Base-by-base conservation (phyloP, 1,140 invertebrate genomes). In the Anadara kagoshimensis region DNA sequence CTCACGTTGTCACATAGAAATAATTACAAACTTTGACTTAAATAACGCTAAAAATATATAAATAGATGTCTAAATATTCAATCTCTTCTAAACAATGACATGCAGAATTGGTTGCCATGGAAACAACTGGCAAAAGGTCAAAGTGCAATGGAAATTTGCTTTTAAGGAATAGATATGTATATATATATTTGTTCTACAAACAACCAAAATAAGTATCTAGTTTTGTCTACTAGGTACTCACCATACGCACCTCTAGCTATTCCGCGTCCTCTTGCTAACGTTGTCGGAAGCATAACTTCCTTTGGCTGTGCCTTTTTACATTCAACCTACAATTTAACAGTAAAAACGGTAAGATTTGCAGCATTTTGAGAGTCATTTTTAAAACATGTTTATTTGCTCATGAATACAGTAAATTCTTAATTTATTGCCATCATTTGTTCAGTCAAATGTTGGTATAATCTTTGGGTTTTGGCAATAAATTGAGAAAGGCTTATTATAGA, bases 241-340 rank as follows among this genome's bases (percentile, higher is more conserved):
- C 20, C 22, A 29, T 76, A 76, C 51, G 78, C 80, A 71, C 84
- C 84, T 69, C 84, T 66, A 49, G 81, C 76, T 22, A 86, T 67
- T n/a, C 85, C 84, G 29, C 86, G 75, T 7, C 83, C 82, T 29
- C 84, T 69, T 36, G 78, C 76, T 24, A 81, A 70, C 58, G 79
- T 84, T 14, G 80, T 82, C 26, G 84, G 84, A 24, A 98, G 93
- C 97, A 99, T 99, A 84, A 99, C 97, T 92, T 99, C 97, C 92
- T 99, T 99, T 69, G 97, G 97, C 90, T 99, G 97, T 88, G 97
- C 97, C 92, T 99, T 98, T 93, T 99, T 99, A 92, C 97, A 98
- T 92, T 99, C 97, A 90, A 99, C 97, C 97, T 99, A 92, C 36
- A 81, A 59, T 47, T 14, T 24, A 62, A 63, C n/a, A 49, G n/a